Evolutionary conservation across 2,113 vertebrate species (phyloP).

Genomic region (Zosterops japonicus): DNA sequence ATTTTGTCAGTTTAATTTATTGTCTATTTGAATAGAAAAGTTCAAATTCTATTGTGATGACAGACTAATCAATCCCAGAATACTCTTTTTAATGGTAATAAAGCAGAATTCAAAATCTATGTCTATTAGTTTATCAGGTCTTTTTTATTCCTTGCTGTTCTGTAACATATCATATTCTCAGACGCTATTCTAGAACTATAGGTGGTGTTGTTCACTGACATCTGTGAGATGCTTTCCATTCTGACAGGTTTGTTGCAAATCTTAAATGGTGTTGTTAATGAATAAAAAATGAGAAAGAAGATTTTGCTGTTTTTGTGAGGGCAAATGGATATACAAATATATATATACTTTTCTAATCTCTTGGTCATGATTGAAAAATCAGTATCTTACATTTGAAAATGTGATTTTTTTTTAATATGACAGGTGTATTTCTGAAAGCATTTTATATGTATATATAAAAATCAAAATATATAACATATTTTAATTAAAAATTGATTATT

Average conservation of each 20-base stretch:
- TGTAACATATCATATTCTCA: neutral
- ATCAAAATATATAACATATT: neutral
- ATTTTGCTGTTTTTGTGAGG: neutral
- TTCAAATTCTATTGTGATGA: neutral
- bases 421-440: neutral
- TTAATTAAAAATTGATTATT: neutral
- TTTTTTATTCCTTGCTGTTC: neutral
- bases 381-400: neutral
- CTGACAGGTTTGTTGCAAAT: neutral
- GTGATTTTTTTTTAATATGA: neutral
- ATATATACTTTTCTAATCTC: neutral
- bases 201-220: neutral
- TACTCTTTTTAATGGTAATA: neutral
- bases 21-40: neutral
- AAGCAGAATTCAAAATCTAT: neutral
- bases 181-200: neutral
- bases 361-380: neutral
- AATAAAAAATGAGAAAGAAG: neutral
- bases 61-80: neutral
- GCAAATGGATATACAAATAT: neutral
- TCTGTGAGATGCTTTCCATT: neutral
- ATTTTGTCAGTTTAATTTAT: neutral
- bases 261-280: neutral
- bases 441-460: neutral
- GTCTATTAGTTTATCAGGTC: neutral